These are phyloP conservation scores for Drosophila virilis DNA, from an alignment of 1,140 invertebrate genomes.

Conservation along the genomic window DNA sequence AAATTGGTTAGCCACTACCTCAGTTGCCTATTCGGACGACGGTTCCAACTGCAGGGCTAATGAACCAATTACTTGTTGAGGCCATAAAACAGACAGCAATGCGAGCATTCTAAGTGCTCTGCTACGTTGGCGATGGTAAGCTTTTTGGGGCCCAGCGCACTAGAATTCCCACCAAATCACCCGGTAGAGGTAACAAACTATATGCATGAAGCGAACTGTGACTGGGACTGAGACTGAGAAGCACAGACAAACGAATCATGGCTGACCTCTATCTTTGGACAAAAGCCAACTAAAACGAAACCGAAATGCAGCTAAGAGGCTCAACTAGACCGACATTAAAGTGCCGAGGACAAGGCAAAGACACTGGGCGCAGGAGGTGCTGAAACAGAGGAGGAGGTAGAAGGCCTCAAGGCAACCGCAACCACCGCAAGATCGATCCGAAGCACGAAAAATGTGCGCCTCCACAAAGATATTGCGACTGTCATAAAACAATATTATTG, in stretches of 20 bases:
- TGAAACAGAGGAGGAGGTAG: slow-evolving; percentile 3
- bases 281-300: slow-evolving; percentile 61
- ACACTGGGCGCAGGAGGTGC: background rate
- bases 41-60: slow-evolving; percentile 63
- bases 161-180: slow-evolving; percentile 69
- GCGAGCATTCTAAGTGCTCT: slow-evolving; percentile 49
- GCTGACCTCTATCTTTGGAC: slow-evolving; percentile 69
- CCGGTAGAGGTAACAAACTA: slow-evolving; percentile 43
- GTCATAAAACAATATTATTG: slow-evolving; percentile 84
- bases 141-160: slow-evolving; percentile 24
- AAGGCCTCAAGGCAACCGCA: slow-evolving; percentile 43
- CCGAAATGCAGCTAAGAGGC: slow-evolving; percentile 62
- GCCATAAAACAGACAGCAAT: slow-evolving; percentile 66
- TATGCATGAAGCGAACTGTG: slow-evolving; percentile 37
- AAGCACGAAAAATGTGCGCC: slow-evolving; percentile 63
- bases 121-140: background rate
- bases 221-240: slow-evolving; percentile 13
- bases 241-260: slow-evolving; percentile 56
- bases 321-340: slow-evolving; percentile 74
- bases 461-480: slow-evolving; percentile 76
- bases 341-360: slow-evolving; percentile 54
- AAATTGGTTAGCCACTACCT: slow-evolving; percentile 58
- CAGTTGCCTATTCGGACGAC: slow-evolving; percentile 24
- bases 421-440: slow-evolving; percentile 41
- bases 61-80: slow-evolving; percentile 74